These are phyloP conservation scores for Antechinus stuartii DNA, from an alignment of 2,113 vertebrate species.

Conservation along the genomic window DNA sequence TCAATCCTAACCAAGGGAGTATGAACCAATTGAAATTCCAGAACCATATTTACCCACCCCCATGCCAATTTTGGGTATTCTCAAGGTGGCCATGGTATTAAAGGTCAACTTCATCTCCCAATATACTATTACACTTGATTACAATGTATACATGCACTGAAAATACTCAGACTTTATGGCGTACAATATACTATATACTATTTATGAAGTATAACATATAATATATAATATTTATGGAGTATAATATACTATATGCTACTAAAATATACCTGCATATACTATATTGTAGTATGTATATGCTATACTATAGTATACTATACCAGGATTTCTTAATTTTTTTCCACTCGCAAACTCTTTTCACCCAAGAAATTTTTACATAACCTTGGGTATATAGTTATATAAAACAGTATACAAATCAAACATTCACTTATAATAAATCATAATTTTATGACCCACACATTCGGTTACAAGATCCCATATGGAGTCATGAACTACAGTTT, in stretches of 20 bases:
- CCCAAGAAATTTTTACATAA: no score
- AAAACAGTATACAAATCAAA: no score
- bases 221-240: no score
- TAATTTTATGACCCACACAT: no score
- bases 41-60: not conserved
- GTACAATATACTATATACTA: not conserved
- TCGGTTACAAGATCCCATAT: no score
- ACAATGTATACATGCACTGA: not conserved
- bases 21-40: not conserved
- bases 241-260: not conserved
- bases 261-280: not conserved
- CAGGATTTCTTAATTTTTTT: no score
- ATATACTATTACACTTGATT: not conserved
- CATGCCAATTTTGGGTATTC: not conserved
- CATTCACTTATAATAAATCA: no score
- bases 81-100: not conserved
- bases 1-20: not conserved
- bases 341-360: no score
- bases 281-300: not conserved
- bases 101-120: not conserved
- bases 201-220: not conserved
- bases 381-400: no score
- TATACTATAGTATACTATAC: not conserved
- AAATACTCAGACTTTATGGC: not conserved
- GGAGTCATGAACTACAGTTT: no score